Conservation (phyloP, 2,797 vertebrate genomes). For the Rousettus madagascariensis region DNA sequence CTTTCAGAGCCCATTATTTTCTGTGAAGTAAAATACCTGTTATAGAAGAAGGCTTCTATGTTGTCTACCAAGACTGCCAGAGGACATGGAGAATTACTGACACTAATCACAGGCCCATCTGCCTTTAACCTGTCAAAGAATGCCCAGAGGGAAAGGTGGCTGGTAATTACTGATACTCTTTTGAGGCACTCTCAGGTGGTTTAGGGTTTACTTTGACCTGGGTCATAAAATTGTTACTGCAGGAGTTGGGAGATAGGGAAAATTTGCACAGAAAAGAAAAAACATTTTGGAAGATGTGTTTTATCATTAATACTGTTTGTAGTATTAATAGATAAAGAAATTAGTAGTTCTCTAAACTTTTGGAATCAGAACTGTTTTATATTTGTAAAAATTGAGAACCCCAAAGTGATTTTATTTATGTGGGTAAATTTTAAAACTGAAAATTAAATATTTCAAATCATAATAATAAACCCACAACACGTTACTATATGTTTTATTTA, state of each 20-base stretch:
- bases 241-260: not conserved
- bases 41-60: constrained; percentile 10
- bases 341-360: not conserved
- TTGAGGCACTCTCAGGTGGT: not conserved
- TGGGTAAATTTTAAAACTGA: not conserved
- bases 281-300: not conserved
- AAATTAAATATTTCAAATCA: not conserved
- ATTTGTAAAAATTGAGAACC: not conserved
- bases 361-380: not conserved
- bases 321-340: not conserved
- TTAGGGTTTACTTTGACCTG: not conserved
- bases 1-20: constrained; percentile 14
- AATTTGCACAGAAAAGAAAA: constrained; percentile 18
- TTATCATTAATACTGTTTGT: not conserved
- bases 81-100: not conserved
- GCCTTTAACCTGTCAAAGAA: not conserved
- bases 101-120: not conserved
- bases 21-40: not conserved
- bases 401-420: not conserved
- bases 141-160: not conserved
- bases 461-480: not conserved
- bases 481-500: not conserved
- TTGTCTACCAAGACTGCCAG: not conserved
- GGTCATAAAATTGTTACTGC: not conserved
- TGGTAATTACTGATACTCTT: not conserved